A percentile compares a stretch with the other conserved stretches of the same genome.
Conservation (phyloP, 2,797 vertebrate species). For the Ctenosaura bakeri region DNA sequence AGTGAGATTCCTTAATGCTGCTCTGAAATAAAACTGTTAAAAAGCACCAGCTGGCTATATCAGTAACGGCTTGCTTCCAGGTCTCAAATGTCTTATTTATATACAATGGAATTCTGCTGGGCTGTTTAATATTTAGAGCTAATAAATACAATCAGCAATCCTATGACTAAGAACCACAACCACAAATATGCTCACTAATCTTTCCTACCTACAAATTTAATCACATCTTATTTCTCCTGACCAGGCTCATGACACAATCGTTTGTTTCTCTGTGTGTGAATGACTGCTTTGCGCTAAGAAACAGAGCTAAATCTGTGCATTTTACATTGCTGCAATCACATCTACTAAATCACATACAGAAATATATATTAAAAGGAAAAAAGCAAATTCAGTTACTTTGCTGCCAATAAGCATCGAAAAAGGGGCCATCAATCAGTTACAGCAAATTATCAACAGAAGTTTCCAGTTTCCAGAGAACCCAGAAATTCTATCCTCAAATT, state of each 20-base stretch:
- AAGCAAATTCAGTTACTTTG: neutral
- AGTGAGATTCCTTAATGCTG: conserved; percentile 72
- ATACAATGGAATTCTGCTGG: conserved; percentile 84
- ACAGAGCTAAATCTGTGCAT: neutral
- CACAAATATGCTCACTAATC: conserved; percentile 78
- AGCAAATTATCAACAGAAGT: neutral
- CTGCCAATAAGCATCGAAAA: neutral
- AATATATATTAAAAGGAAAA: neutral
- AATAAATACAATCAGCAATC: conserved; percentile 86
- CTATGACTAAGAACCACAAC: conserved; percentile 77
- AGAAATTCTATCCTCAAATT: neutral
- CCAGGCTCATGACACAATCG: conserved; percentile 51
- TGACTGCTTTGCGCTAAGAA: conserved; percentile 41
- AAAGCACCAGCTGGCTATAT: conserved; percentile 82
- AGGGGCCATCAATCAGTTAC: neutral
- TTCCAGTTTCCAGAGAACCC: neutral
- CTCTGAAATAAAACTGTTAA: conserved; percentile 77
- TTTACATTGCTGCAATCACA: conserved; percentile 24
- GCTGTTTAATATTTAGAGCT: conserved; percentile 87
- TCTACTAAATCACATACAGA: neutral
- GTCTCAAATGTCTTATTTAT: conserved; percentile 86
- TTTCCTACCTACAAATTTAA: conserved; percentile 67
- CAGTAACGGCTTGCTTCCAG: conserved; percentile 82
- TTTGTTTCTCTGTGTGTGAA: neutral
- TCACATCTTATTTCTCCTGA: conserved; percentile 60